Conservation (phyloP, 1,140 invertebrate species). For the Mesaphorura yosii region DNA sequence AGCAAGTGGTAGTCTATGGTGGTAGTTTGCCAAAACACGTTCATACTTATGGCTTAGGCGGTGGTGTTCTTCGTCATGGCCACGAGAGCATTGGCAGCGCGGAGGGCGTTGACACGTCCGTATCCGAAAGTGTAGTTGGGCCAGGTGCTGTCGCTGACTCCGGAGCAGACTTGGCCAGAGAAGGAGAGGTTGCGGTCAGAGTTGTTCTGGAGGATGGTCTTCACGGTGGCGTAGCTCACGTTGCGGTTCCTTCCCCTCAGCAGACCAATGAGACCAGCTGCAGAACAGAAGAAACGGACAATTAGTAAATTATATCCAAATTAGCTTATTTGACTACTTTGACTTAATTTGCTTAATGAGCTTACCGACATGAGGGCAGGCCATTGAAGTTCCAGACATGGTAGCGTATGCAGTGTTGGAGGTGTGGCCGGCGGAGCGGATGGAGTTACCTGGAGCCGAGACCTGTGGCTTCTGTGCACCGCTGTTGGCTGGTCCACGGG, state of each 20-base stretch:
- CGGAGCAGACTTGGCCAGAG: neutral
- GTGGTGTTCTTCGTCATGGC: too few relatives aligned
- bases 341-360: neutral
- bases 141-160: neutral
- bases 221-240: neutral
- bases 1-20: too few relatives aligned
- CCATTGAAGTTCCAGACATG: slow-evolving; percentile 13
- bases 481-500: neutral
- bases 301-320: too few relatives aligned
- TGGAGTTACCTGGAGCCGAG: slow-evolving; percentile 8
- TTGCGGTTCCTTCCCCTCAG: neutral
- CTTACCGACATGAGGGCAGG: slow-evolving; percentile 16
- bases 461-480: slow-evolving; percentile 9
- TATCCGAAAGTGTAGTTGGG: neutral
- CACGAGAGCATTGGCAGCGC: neutral
- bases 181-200: neutral
- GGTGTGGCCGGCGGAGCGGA: neutral
- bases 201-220: neutral
- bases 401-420: neutral
- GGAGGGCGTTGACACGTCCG: neutral
- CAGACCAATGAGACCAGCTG: neutral
- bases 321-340: neutral
- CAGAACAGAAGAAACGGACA: too few relatives aligned
- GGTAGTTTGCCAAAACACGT: too few relatives aligned
- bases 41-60: too few relatives aligned